phyloP scores from a whole-genome alignment of 2,797 vertebrate genomes.

The Sparus aurata region DNA sequence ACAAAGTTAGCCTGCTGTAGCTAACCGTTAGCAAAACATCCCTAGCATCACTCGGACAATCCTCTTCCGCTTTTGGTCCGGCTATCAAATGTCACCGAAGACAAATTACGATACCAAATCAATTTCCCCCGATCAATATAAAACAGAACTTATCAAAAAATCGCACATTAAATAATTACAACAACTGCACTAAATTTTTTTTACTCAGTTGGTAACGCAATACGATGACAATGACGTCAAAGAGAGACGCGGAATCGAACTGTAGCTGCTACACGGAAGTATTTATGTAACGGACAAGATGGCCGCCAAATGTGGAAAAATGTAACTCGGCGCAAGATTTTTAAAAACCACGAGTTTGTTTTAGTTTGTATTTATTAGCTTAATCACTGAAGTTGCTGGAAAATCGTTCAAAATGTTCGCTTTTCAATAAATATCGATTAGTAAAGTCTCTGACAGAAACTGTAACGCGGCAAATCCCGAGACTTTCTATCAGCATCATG shows the following conservation, averaged over 20 bases:
- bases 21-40: conserved; percentile 80
- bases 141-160: fast-evolving
- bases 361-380: fast-evolving
- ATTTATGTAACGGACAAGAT: conserved; percentile 55
- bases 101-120: fast-evolving
- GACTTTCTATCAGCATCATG: conserved; percentile 42
- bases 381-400: not conserved
- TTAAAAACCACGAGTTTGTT: not conserved
- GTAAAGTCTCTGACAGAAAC: fast-evolving
- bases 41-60: conserved; percentile 44
- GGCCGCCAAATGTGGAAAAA: conserved; percentile 6
- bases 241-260: not conserved
- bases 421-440: fast-evolving
- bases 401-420: fast-evolving
- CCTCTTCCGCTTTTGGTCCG: conserved; percentile 72
- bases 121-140: fast-evolving
- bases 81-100: conserved; percentile 41
- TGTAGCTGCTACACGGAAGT: conserved; percentile 24
- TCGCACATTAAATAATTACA: fast-evolving
- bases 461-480: fast-evolving
- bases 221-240: no score
- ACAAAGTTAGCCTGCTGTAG: conserved; percentile 63
- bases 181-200: no score
- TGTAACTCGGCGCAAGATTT: fast-evolving
- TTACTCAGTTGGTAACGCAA: no score